Base-by-base conservation (phyloP, 2,888 invertebrate species). In the Linnaemya tessellans region DNA sequence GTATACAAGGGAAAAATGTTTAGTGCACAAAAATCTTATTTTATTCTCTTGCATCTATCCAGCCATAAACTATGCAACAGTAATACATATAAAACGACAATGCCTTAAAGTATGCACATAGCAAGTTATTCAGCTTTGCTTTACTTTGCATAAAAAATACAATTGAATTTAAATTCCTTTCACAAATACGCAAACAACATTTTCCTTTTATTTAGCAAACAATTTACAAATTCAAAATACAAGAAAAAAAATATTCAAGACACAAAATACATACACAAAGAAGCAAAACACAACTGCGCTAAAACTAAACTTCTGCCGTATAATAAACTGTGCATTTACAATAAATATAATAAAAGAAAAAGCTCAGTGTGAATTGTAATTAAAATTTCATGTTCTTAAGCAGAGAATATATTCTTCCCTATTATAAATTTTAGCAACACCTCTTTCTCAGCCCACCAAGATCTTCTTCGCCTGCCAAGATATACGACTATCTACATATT, bases 341-440 rank as follows among this genome's bases (percentile, higher is more conserved):
- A 78, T 30, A 25, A 25, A 15, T 22, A 49, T 3, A 30, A 30
- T 18, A 15, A 38, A 22, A 73, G 46, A 70, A 65, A 58, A 22
- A 75, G 60, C 51, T 54, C 49, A 84, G 73, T 70, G 78, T 58
- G 77, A 84, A 80, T 71, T 86, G 82, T 83, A 86, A 86, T 86
- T 83, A 77, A 83, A 86, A 80, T 83, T 83, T 71, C 64, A 86
- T 80, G 80, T 86, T 83, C 54, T 80, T 83, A 62, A 58, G 51
- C 9, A 49, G 2, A 71, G 41, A 70, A 74, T 70, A 58, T 38
- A 10, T 51, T 65, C 58, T 56, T 60, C 60, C 38, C 51, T 58
- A 67, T 78, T 62, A 35, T 60, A 58, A 51, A 64, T 80, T 71
- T 64, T 54, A 64, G 43, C 64, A 56, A 71, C 43, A 80, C 64